Evolutionary conservation across 2,113 vertebrate species (phyloP).

Genomic region (Copsychus sechellarum): DNA sequence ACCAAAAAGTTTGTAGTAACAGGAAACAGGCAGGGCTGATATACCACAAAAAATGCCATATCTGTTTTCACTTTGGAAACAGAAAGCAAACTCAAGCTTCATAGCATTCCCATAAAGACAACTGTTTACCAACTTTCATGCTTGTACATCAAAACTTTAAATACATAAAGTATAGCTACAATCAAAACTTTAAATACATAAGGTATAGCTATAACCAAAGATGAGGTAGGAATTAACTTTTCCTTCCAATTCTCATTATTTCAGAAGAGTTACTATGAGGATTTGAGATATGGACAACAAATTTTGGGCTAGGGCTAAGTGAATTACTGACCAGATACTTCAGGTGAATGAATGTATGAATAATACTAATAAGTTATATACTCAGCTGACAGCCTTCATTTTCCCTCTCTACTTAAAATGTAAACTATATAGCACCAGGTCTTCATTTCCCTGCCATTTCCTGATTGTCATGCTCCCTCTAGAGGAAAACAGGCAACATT

Average conservation of each 20-base stretch:
- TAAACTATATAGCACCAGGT: background rate
- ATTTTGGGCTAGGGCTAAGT: background rate
- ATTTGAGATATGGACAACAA: background rate
- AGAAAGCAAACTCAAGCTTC: background rate
- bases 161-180: background rate
- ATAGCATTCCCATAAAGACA: background rate
- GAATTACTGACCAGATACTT: background rate
- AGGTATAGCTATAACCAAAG: background rate
- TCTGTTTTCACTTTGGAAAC: background rate
- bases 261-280: background rate
- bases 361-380: background rate
- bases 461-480: constrained; percentile 29
- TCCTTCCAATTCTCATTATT: background rate
- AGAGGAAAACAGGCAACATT: background rate
- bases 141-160: background rate
- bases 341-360: background rate
- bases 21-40: background rate
- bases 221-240: background rate
- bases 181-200: background rate
- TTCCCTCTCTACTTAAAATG: background rate
- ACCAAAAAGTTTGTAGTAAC: background rate
- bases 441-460: background rate
- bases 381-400: background rate
- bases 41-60: background rate
- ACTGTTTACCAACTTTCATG: background rate